Base-by-base conservation (phyloP, 1,140 invertebrate species). In the Scylla paramamosain region DNA sequence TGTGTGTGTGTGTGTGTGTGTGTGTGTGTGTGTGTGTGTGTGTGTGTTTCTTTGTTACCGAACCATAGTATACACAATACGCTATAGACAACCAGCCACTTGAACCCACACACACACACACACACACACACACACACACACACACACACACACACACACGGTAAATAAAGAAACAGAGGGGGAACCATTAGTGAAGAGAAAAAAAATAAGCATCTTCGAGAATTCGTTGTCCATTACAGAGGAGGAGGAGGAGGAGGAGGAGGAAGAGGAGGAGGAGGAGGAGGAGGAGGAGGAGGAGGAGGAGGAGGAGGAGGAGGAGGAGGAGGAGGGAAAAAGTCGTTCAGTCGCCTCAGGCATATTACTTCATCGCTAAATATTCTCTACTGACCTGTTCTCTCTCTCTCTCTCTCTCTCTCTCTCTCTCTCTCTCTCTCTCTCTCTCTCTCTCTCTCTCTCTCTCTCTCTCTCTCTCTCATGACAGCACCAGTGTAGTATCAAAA, bases 41-140 rank as follows among this genome's bases (percentile, higher is more conserved):
- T 12, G 52, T 6, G 39, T 39, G 1, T 59, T 20, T 16, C 52
- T 20, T 20, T 16, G 67, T 77, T 77, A 77, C 6, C 67, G 25
- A 77, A 77, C 52, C 67, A 77, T 8, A 12, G 46, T n/a, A 77
- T 20, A n/a, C 67, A 77, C 28, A 87, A 31, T 4, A 29, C 39
- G 0, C 14, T 12, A 45, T 32, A 89, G 4, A 0, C 10, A 87
- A 12, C 12, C 46, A 46, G 46, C 31, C 45, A 45, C 32, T 45
- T 32, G 45, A 31, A 89, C 12, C 31, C 39, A 46, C 39, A 48
- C 45, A 91, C 89, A 91, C 46, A 91, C 89, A 91, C 89, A 52
- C 88, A 89, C 88, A 31, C 89, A 52, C 89, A 91, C 89, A 91
- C 89, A 91, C 89, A 91, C 89, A 52, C 89, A 91, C 89, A 52